Base-by-base conservation (phyloP, 2,113 vertebrate species). In the Chlorodrepanis virens region DNA sequence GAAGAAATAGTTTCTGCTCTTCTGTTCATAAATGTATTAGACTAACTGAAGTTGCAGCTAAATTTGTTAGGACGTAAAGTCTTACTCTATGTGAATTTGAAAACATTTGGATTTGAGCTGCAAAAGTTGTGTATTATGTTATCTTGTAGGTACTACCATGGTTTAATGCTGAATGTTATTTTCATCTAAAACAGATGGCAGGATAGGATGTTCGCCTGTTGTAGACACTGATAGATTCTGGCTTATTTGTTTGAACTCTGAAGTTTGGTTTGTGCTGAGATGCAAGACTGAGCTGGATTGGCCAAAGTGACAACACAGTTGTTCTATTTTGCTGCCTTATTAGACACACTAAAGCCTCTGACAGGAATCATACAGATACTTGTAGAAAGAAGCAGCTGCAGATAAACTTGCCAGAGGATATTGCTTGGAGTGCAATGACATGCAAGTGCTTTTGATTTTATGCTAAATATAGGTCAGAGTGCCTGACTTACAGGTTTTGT, bases 341-440 rank as follows among this genome's bases (percentile, higher is more conserved):
- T 93, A 61, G 50, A 56, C 19, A 4, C 14, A 17, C 54, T 60
- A 63, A 87, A 89, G 27, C 52, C 35, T 78, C 60, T 87, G 72
- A 54, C 60, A 40, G 56, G 44, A 87, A 59, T 87, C 14, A 0
- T 20, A 13, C 12, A 77, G 69, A 33, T 84, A 45, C 39, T 72
- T 71, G 57, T 69, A 45, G 82, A 90, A 79, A 88, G 87, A 64
- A 93, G 85, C 70, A 91, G 85, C 74, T 93, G 85, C 67, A 79
- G 49, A 68, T 83, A 35, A 87, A 69, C 40, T 85, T 90, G 37
- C 22, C 37, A 40, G 85, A 88, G 59, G 67, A 47, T 93, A 28
- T 49, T 79, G 57, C 22, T 89, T 83, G 25, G 18, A 72, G 54
- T 19, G 37, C 82, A 69, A 0, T 88, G 75, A 35, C 44, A 23